Conservation (phyloP, 2,888 invertebrate species). For the Temnothorax unifasciatus region DNA sequence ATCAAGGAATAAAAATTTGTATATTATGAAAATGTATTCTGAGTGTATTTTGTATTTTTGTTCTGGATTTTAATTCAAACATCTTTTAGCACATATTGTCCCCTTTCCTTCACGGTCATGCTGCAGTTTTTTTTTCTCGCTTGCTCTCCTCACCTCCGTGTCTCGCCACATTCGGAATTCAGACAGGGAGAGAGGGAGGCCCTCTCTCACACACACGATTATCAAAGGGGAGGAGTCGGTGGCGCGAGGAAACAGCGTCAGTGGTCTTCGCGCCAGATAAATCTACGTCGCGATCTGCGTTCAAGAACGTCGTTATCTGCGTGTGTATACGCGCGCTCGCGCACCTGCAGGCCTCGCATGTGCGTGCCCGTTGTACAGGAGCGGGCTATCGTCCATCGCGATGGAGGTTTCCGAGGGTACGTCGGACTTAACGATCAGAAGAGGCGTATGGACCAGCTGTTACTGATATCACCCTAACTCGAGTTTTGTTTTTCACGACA, state of each 20-base stretch:
- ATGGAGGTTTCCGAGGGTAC: conserved; percentile 49
- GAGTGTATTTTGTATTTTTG: conserved; percentile 59
- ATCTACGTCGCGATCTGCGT: conserved; percentile 78
- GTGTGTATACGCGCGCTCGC: conserved; percentile 30
- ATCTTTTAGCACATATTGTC: conserved; percentile 38
- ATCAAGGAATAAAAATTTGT: not conserved
- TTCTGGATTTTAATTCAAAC: conserved; percentile 73
- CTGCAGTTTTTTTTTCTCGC: conserved; percentile 32
- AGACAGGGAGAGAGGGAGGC: conserved; percentile 31
- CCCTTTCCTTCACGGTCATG: conserved; percentile 26
- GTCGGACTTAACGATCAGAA: conserved; percentile 48
- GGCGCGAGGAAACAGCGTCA: conserved; percentile 68
- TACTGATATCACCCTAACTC: conserved; percentile 43
- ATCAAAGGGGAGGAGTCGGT: conserved; percentile 60
- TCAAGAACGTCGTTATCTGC: conserved; percentile 72
- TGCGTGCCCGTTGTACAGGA: conserved; percentile 45
- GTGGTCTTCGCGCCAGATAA: conserved; percentile 74
- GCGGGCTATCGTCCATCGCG: conserved; percentile 54
- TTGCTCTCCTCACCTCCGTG: conserved; percentile 34
- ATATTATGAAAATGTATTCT: not conserved
- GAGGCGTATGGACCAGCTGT: conserved; percentile 48
- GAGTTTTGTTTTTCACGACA: conserved; percentile 36
- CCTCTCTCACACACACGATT: conserved; percentile 46
- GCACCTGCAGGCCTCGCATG: conserved; percentile 54
- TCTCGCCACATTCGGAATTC: conserved; percentile 70